A percentile compares a stretch with the other conserved stretches of the same genome.
phyloP scores from a whole-genome alignment of 1,140 invertebrate genomes.

The Theocolax elegans region DNA sequence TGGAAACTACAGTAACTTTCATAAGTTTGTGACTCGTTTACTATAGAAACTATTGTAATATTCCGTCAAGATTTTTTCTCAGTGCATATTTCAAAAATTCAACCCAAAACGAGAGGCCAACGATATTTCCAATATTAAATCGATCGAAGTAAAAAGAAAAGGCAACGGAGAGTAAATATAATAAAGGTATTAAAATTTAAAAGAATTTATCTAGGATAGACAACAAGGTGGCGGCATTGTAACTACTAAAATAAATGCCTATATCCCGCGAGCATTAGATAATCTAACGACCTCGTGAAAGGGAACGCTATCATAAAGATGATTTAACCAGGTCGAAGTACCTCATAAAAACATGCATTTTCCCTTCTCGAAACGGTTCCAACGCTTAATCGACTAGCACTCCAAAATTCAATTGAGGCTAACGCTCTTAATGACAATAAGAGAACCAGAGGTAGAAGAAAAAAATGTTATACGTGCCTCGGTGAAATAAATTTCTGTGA shows the following conservation, averaged over 20 bases:
- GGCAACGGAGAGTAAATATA: no score
- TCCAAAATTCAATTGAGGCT: constrained; percentile 23
- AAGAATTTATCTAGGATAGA: no score
- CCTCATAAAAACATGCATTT: constrained; percentile 13
- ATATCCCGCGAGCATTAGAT: constrained; percentile 32
- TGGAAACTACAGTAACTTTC: no score
- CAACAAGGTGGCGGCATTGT: no score
- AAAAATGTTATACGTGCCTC: background rate
- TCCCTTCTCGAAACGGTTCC: background rate
- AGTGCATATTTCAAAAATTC: no score
- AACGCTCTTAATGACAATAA: constrained; percentile 9
- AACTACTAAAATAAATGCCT: constrained; percentile 3
- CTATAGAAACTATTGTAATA: no score
- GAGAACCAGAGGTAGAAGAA: background rate
- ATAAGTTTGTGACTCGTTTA: no score
- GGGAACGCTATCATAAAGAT: constrained; percentile 12
- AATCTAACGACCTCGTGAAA: constrained; percentile 28
- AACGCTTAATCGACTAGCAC: constrained; percentile 6
- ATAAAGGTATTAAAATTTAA: no score
- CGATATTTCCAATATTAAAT: no score
- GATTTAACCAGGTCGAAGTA: constrained; percentile 16
- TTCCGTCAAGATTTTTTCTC: no score
- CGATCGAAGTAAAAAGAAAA: no score
- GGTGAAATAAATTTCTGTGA: constrained; percentile 17
- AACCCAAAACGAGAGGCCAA: no score